These are phyloP conservation scores for Lithodes maja DNA, from an alignment of 2,888 invertebrate genomes.

Conservation along the genomic window DNA sequence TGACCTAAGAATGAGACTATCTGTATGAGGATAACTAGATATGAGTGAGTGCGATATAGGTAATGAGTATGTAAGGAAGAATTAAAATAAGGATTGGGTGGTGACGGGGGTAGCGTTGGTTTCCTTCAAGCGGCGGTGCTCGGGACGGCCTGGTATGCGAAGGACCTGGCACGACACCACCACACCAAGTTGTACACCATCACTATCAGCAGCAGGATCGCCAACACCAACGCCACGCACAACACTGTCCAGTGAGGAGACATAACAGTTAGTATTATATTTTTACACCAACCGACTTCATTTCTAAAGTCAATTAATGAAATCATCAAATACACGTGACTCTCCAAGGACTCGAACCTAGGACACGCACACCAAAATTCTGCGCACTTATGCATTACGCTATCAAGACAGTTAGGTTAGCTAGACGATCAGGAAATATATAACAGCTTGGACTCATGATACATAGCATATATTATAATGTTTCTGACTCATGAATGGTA, in stretches of 20 bases:
- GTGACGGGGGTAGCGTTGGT: neutral
- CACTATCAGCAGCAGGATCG: constrained; percentile 15
- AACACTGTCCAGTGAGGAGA: neutral
- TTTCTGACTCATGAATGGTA: no score
- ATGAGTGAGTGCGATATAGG: neutral
- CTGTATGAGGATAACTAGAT: neutral
- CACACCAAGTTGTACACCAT: neutral
- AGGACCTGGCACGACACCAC: neutral
- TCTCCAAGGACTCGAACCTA: no score
- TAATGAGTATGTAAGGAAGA: neutral
- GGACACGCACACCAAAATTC: no score
- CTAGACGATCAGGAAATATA: no score
- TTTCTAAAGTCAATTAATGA: no score
- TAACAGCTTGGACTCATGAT: no score
- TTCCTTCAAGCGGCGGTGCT: neutral
- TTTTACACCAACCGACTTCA: no score
- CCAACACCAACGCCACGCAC: constrained; percentile 12
- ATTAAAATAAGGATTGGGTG: neutral
- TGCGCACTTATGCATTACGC: no score
- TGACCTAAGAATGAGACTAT: neutral
- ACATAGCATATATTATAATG: no score
- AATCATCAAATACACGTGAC: no score
- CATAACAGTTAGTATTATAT: no score
- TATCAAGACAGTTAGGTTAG: no score
- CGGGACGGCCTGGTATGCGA: constrained; percentile 26